phyloP scores from a whole-genome alignment of 2,797 vertebrate species.

The Cossypha niveicapilla region DNA sequence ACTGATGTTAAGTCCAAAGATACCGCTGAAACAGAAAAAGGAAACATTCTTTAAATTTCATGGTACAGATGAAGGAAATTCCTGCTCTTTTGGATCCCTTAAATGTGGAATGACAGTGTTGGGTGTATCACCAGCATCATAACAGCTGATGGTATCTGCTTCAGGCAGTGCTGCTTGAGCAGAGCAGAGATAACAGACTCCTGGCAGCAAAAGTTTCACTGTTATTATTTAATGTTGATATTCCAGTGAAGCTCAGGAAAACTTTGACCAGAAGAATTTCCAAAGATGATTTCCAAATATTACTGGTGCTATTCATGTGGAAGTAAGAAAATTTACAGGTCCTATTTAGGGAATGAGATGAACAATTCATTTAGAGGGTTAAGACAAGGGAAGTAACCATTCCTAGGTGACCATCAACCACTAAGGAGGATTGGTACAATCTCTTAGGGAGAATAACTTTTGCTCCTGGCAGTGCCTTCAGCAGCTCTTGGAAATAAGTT shows the following conservation, averaged over 20 bases:
- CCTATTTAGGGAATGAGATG: background rate
- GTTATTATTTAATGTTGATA: background rate
- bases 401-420: background rate
- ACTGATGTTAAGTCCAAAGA: background rate
- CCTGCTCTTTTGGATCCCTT: background rate
- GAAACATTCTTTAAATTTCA: background rate
- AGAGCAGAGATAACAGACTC: background rate
- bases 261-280: background rate
- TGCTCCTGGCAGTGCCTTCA: background rate
- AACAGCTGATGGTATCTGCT: background rate
- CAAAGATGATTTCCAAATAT: background rate
- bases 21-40: background rate
- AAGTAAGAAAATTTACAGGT: background rate
- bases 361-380: background rate
- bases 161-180: background rate
- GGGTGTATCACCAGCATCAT: background rate
- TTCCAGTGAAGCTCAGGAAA: background rate
- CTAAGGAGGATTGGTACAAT: background rate
- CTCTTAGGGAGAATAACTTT: background rate
- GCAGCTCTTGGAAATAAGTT: conserved; percentile 8
- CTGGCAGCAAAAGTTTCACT: background rate
- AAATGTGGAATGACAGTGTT: background rate
- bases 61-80: background rate
- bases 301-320: background rate
- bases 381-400: background rate